Base-by-base conservation (phyloP, 2,113 vertebrate species). In the Lamprologus callipterus region DNA sequence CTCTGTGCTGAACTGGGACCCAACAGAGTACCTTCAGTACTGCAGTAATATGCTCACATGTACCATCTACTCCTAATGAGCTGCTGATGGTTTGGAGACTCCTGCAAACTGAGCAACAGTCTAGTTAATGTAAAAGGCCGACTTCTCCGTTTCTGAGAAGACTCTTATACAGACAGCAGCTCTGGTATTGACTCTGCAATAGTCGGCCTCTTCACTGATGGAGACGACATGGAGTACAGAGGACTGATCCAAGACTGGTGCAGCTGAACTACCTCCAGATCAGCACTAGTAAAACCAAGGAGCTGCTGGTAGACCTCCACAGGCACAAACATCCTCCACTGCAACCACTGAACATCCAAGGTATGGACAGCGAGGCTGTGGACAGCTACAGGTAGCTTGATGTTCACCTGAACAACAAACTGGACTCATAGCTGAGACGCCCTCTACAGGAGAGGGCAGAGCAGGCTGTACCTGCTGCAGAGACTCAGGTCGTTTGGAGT, bases 241-340 rank as follows among this genome's bases (percentile, higher is more conserved):
- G 19, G 0, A 53, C 49, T 53, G 49, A 51, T 5, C 5, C 49
- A 3, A 9, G 33, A 33, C 33, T 33, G 7, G 33, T 33, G 33
- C 31, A 33, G 33, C 33, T 0, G 33, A 33, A 1, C 33, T 33
- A 33, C 7, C 33, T 33, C 33, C 33, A 33, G 7, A 33, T 33
- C 33, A 33, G 8, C 7, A 8, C 1, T 0, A 33, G 33, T 33
- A 33, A 33, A 33, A 33, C 33, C 33, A 33, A 33, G 33, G 8
- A 35, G 33, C 33, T 35, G 33, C 3, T 35, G 33, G 33, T 35
- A 35, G 33, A 35, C 33, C 4, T 35, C 33, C 33, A 2, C 33
- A 35, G 33, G 8, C 0, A 35, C 33, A 35, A 35, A 2, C 33
- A 35, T 35, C 33, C 33, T 2, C 0, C 33, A 35, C 33, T 35